phyloP scores from a whole-genome alignment of 2,113 vertebrate genomes.

The Columbina picui region DNA sequence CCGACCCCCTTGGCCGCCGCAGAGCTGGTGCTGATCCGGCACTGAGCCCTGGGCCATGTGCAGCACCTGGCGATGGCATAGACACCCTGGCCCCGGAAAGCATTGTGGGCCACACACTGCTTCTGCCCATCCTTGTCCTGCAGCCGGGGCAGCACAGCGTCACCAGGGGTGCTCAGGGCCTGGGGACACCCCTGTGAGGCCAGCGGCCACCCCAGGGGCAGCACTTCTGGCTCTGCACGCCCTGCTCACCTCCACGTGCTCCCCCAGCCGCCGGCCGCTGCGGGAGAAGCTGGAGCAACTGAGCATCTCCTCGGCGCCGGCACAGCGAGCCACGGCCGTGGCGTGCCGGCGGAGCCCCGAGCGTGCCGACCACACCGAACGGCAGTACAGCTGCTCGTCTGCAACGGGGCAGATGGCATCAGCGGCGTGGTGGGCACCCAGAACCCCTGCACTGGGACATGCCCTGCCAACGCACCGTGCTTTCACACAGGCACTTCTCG shows the following conservation, averaged over 20 bases:
- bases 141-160: rapidly evolving
- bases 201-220: neutral
- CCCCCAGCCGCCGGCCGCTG: conserved; percentile 70
- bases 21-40: conserved; percentile 53
- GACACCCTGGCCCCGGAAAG: conserved; percentile 71
- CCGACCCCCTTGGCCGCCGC: neutral
- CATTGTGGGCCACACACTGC: conserved; percentile 77
- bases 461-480: rapidly evolving
- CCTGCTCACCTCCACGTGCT: conserved; percentile 77
- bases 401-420: neutral
- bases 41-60: conserved; percentile 68
- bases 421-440: neutral
- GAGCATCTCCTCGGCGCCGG: conserved; percentile 77
- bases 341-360: conserved; percentile 59
- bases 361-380: conserved; percentile 85
- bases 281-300: conserved; percentile 80
- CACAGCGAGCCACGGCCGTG: conserved; percentile 69
- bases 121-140: conserved; percentile 73
- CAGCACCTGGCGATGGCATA: conserved; percentile 87
- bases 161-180: rapidly evolving
- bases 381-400: conserved; percentile 81
- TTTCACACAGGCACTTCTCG: rapidly evolving
- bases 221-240: rapidly evolving
- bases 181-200: rapidly evolving
- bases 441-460: rapidly evolving